Evolutionary conservation across 2,113 vertebrate genomes (phyloP).

Genomic region (Pterocles orientalis): DNA sequence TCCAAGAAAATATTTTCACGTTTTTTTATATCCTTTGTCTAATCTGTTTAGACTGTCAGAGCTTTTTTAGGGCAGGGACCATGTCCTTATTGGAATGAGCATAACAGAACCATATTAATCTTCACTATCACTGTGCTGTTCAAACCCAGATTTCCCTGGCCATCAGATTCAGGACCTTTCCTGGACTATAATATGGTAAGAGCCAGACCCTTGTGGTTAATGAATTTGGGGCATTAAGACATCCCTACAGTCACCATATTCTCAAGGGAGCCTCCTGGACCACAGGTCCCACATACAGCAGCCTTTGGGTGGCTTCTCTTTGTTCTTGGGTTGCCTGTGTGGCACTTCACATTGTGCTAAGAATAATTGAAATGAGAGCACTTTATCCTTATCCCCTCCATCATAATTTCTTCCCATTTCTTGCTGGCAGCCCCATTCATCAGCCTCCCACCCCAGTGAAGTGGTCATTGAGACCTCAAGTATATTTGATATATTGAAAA

Average conservation of each 20-base stretch:
- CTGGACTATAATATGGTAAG: neutral
- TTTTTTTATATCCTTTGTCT: slow-evolving; percentile 3
- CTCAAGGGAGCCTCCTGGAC: neutral
- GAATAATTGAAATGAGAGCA: neutral
- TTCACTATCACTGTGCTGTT: neutral
- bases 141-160: neutral
- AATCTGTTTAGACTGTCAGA: neutral
- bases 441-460: neutral
- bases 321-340: neutral
- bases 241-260: neutral
- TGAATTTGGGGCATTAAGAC: neutral
- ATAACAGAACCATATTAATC: neutral
- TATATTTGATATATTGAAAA: neutral
- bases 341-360: neutral
- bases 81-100: neutral
- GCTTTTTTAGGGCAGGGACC: neutral
- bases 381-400: neutral
- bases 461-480: neutral
- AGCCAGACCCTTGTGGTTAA: neutral
- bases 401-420: neutral
- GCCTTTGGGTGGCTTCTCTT: neutral
- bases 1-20: slow-evolving; percentile 2
- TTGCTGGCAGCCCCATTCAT: neutral
- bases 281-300: neutral
- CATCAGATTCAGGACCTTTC: neutral